These are phyloP conservation scores for Melanotus villosus DNA, from an alignment of 2,888 invertebrate species.

Conservation along the genomic window DNA sequence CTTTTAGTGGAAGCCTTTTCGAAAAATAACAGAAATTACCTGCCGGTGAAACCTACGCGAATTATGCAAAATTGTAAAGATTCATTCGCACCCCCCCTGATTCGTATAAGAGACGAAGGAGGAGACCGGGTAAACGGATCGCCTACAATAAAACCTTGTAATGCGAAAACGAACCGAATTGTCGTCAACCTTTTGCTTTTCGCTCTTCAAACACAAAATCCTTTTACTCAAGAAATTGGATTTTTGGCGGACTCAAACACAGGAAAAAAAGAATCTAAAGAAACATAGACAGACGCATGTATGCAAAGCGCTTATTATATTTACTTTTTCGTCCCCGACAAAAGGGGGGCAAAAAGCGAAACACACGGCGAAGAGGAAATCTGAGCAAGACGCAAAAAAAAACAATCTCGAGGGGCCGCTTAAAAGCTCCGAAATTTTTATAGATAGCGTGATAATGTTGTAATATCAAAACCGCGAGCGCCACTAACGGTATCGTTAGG, in stretches of 20 bases:
- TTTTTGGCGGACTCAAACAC: constrained; percentile 4
- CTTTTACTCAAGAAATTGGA: constrained; percentile 6
- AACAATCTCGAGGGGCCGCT: constrained; percentile 17
- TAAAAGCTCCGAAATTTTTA: constrained; percentile 17
- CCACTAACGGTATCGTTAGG: constrained; percentile 10
- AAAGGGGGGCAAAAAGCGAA: background rate
- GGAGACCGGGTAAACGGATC: too few relatives aligned
- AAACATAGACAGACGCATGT: background rate
- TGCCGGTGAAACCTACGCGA: background rate
- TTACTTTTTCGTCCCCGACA: constrained; percentile 11
- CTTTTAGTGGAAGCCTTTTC: background rate
- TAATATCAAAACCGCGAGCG: constrained; percentile 14
- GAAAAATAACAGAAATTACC: background rate
- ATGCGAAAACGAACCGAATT: constrained; percentile 1
- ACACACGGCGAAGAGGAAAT: background rate
- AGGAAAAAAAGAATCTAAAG: background rate
- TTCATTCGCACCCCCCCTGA: too few relatives aligned
- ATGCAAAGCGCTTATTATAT: constrained; percentile 21
- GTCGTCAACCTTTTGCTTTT: constrained; percentile 8
- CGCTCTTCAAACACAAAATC: constrained; percentile 18
- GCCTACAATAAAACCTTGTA: constrained; percentile 11
- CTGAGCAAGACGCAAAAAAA: constrained; percentile 3
- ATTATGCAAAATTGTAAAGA: background rate
- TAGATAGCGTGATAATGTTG: constrained; percentile 17
- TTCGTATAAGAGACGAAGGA: too few relatives aligned